Conservation (phyloP, 1,140 invertebrate genomes). For the Schlechtendalia chinensis region DNA sequence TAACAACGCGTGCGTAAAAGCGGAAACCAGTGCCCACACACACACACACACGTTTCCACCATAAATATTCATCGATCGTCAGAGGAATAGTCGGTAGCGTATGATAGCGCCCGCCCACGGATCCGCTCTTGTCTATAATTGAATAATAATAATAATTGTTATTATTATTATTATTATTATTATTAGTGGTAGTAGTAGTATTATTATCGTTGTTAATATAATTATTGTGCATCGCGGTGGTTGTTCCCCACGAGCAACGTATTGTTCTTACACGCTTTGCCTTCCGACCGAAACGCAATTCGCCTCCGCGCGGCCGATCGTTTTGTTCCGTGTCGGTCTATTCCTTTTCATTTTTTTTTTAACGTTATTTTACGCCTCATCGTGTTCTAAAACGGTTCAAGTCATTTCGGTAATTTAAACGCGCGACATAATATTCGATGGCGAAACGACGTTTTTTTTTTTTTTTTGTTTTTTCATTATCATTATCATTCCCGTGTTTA, state of each 20-base stretch:
- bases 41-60: background rate
- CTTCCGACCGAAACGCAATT: background rate
- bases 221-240: background rate
- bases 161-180: background rate
- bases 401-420: background rate
- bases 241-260: background rate
- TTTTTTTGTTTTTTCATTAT: background rate
- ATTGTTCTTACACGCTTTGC: background rate
- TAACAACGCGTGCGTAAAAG: background rate
- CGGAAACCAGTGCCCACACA: background rate
- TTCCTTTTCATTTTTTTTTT: background rate
- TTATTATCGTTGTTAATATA: conserved; percentile 10
- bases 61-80: background rate
- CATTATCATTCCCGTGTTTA: background rate
- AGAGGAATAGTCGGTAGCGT: background rate
- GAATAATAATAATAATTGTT: background rate
- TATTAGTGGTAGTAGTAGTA: background rate
- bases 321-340: too few relatives aligned
- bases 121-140: background rate
- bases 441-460: background rate
- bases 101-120: background rate
- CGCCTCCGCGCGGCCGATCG: background rate
- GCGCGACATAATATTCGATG: background rate
- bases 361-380: background rate
- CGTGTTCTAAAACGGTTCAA: background rate